Conservation (phyloP, 2,113 vertebrate genomes). For the Bubo bubo region DNA sequence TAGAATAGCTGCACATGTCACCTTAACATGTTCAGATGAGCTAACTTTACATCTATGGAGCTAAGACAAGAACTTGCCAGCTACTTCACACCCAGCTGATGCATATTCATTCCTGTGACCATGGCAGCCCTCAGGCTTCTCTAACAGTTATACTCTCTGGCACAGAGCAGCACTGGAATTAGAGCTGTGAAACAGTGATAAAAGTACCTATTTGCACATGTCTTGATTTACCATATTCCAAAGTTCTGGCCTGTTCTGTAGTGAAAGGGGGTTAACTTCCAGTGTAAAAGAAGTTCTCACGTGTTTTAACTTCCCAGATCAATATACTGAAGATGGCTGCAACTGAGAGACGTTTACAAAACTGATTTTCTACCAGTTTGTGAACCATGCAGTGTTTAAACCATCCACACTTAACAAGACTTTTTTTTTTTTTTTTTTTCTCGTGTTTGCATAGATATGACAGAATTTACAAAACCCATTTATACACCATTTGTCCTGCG, state of each 20-base stretch:
- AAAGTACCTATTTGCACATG: not conserved
- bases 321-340: not conserved
- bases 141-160: not conserved
- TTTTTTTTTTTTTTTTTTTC: not conserved
- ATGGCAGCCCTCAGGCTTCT: not conserved
- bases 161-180: not conserved
- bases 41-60: not conserved
- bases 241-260: not conserved
- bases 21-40: not conserved
- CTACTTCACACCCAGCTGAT: not conserved
- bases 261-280: not conserved
- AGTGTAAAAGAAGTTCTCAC: not conserved
- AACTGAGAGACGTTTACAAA: not conserved
- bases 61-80: not conserved
- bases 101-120: not conserved
- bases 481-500: not conserved
- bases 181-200: not conserved
- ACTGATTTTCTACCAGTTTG: not conserved
- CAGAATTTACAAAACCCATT: conserved; percentile 8
- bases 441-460: not conserved
- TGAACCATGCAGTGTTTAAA: not conserved
- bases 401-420: not conserved
- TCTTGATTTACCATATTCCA: not conserved
- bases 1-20: not conserved
- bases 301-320: not conserved